These are phyloP conservation scores for Mallateleia sp. DNA, from an alignment of 2,888 invertebrate species.

Conservation along the genomic window DNA sequence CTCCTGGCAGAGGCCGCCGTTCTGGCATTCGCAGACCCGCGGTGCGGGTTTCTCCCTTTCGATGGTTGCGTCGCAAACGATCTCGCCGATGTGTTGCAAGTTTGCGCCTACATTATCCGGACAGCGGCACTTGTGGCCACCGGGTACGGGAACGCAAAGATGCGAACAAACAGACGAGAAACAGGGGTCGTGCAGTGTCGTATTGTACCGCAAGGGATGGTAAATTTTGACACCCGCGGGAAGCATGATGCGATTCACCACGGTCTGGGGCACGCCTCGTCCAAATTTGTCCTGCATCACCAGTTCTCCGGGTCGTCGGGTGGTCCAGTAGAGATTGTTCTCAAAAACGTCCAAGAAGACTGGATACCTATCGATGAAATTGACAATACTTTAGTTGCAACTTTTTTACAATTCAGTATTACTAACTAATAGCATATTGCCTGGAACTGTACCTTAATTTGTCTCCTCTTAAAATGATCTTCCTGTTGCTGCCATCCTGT, in stretches of 20 bases:
- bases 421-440: too few relatives aligned
- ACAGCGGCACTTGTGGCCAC: constrained; percentile 97
- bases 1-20: constrained; percentile 95
- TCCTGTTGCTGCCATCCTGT: constrained; percentile 95
- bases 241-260: constrained; percentile 96
- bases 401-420: too few relatives aligned
- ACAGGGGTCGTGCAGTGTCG: constrained; percentile 93
- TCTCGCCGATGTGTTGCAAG: constrained; percentile 89
- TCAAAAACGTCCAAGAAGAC: constrained; percentile 97
- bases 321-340: constrained; percentile 98
- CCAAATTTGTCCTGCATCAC: constrained; percentile 99
- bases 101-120: constrained; percentile 93
- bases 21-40: constrained; percentile 95
- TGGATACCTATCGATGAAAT: too few relatives aligned
- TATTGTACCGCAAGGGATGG: constrained; percentile 96
- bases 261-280: constrained; percentile 95
- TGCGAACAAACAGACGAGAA: constrained; percentile 95
- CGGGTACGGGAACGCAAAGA: constrained; percentile 97
- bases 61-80: constrained; percentile 95
- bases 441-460: constrained; percentile 77
- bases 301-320: constrained; percentile 96
- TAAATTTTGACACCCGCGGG: constrained; percentile 97
- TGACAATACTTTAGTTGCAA: too few relatives aligned
- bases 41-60: constrained; percentile 94
- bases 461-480: constrained; percentile 94